phyloP scores from a whole-genome alignment of 2,797 vertebrate genomes.

The Avahi laniger region DNA sequence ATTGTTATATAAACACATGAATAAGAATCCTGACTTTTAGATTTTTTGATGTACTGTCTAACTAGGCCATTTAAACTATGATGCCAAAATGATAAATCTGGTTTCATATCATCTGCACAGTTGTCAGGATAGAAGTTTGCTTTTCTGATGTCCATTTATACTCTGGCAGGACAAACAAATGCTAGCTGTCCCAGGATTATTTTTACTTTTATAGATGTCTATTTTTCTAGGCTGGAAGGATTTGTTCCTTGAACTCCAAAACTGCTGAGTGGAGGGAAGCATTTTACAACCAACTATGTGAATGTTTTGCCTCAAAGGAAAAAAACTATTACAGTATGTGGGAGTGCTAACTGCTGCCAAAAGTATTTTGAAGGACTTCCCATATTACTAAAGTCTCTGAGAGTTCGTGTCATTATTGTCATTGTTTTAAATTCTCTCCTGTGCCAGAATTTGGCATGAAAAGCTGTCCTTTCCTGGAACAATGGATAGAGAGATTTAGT shows the following conservation, averaged over 20 bases:
- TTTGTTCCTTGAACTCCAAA: constrained; percentile 52
- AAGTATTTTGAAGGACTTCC: constrained; percentile 60
- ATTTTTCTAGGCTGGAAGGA: constrained; percentile 16
- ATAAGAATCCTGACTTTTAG: background rate
- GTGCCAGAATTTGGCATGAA: constrained; percentile 38
- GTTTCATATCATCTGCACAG: background rate
- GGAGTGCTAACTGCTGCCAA: constrained; percentile 38
- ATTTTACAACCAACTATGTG: background rate
- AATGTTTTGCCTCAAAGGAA: constrained; percentile 39
- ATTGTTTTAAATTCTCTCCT: constrained; percentile 41
- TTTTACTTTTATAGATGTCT: constrained; percentile 19
- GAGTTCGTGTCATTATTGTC: background rate
- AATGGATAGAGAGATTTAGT: background rate
- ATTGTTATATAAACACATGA: background rate
- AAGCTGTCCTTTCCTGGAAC: constrained; percentile 46
- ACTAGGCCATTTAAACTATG: background rate
- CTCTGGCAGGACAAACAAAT: constrained; percentile 22
- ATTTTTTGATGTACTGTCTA: background rate
- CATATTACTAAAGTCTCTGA: constrained; percentile 12
- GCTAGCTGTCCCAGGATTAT: background rate
- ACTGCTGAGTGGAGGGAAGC: constrained; percentile 23
- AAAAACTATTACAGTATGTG: constrained; percentile 34
- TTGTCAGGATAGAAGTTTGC: background rate
- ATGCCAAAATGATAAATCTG: background rate
- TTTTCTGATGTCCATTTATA: background rate